phyloP scores from a whole-genome alignment of 2,797 vertebrate species.

The Malacoctenus gilli region DNA sequence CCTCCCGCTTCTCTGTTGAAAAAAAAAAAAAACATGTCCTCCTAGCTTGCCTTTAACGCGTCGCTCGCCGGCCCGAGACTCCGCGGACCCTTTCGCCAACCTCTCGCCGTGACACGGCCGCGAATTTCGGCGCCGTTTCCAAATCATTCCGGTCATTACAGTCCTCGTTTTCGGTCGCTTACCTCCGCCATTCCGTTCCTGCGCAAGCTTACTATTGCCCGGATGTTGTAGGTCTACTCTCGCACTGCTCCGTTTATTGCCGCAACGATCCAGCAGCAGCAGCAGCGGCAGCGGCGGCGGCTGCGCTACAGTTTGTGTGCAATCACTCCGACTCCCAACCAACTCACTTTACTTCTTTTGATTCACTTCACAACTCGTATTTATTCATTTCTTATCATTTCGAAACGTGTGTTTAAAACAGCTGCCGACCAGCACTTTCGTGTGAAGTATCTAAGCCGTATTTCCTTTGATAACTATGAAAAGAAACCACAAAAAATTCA shows the following conservation, averaged over 20 bases:
- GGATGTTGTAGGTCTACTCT: constrained; percentile 82
- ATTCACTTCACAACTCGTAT: background rate
- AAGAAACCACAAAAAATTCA: no score
- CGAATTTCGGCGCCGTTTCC: constrained; percentile 43
- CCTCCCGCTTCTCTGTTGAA: constrained; percentile 53
- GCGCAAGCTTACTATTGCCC: constrained; percentile 83
- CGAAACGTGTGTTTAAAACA: no score
- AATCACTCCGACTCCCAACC: background rate
- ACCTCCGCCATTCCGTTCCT: constrained; percentile 88
- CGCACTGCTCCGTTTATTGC: constrained; percentile 71
- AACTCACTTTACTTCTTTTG: background rate
- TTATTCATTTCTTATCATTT: background rate
- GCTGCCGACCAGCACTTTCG: no score
- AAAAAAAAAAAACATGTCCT: no score
- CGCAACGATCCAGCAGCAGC: constrained; percentile 55
- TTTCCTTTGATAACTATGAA: no score
- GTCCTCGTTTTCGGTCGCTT: constrained; percentile 82
- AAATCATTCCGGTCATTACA: constrained; percentile 60
- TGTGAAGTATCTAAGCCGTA: no score
- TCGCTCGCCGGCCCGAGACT: constrained; percentile 43
- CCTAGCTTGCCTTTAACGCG: constrained; percentile 31
- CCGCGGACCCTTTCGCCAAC: constrained; percentile 30
- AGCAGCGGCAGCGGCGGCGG: constrained; percentile 48
- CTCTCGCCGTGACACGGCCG: constrained; percentile 25
- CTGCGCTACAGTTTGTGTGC: constrained; percentile 13